Evolutionary conservation across 2,113 vertebrate genomes (phyloP).

Genomic region (Silurus meridionalis): DNA sequence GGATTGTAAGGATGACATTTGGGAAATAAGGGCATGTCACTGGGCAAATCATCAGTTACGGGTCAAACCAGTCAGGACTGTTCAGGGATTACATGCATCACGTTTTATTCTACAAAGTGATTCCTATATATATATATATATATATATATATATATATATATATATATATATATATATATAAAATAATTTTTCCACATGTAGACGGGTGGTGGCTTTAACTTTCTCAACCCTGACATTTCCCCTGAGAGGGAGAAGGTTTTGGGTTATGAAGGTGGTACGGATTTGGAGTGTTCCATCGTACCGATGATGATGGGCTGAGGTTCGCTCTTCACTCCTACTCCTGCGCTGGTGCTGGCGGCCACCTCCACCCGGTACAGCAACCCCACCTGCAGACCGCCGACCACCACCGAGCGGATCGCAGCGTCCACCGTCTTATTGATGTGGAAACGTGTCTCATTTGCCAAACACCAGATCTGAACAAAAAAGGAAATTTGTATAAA

Average conservation of each 20-base stretch:
- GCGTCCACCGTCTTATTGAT: slow-evolving; percentile 98
- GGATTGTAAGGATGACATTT: slow-evolving; percentile 73
- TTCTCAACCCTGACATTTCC: slow-evolving; percentile 1
- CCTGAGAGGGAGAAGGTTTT: background rate
- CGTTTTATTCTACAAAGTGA: slow-evolving; percentile 34
- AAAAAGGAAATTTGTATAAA: background rate
- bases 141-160: too few species aligned
- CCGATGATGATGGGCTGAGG: slow-evolving; percentile 92
- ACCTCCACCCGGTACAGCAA: slow-evolving; percentile 93
- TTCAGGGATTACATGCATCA: slow-evolving; percentile 66
- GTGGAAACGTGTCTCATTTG: slow-evolving; percentile 96
- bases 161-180: too few species aligned
- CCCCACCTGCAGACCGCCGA: slow-evolving; percentile 91
- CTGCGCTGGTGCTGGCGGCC: slow-evolving; percentile 93
- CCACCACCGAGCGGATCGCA: slow-evolving; percentile 93
- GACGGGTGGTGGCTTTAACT: background rate
- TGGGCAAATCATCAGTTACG: slow-evolving; percentile 73
- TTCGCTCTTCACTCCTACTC: slow-evolving; percentile 93
- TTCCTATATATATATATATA: too few species aligned
- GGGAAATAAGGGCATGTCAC: slow-evolving; percentile 75
- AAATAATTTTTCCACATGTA: too few species aligned
- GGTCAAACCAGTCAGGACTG: slow-evolving; percentile 71
- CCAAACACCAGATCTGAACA: slow-evolving; percentile 94
- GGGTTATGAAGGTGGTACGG: background rate
- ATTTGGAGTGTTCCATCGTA: slow-evolving; percentile 64